Base-by-base conservation (phyloP, 2,888 invertebrate genomes). In the Ennomos erosarius region DNA sequence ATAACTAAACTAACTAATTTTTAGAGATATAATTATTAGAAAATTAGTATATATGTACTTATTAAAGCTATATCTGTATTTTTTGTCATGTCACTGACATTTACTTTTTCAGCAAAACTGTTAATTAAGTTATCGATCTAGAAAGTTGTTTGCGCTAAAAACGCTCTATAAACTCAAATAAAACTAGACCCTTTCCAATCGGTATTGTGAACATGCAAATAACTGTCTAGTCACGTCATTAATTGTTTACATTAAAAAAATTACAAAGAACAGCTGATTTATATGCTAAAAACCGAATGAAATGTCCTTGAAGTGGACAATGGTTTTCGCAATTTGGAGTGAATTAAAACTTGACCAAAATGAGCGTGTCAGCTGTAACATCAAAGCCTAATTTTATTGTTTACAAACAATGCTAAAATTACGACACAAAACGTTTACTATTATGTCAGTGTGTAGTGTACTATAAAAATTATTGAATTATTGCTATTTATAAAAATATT, bases 131-230 rank as follows among this genome's bases (percentile, higher is more conserved):
- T 46, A 48, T 53, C 47, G 34, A 50, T 48, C 35, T 47, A 48
- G 36, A 49, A 67, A 45, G 59, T 58, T 34, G 13, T 50, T 52
- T 57, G 16, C 40, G 9, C 50, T 49, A 56, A 63, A 55, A 55
- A 49, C 49, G 40, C 49, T 53, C 51, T 36, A 39, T 65, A n/a
- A n/a, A n/a, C n/a, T n/a, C n/a, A n/a, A n/a, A n/a, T n/a, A 66
- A 75, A 70, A 69, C 47, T 8, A 71, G 71, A 68, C 65, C 63
- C 67, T 68, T 59, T 54, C 59, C 59, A 66, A 73, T 51, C 47
- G 39, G 53, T 60, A 62, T 61, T 63, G 51, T 67, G n/a, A n/a
- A n/a, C n/a, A n/a, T n/a, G n/a, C n/a, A n/a, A n/a, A n/a, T n/a
- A n/a, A n/a, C 26, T 26, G 26, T 6, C 26, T 26, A 5, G 26